phyloP scores from a whole-genome alignment of 2,113 vertebrate species.

The Gobio gobio region DNA sequence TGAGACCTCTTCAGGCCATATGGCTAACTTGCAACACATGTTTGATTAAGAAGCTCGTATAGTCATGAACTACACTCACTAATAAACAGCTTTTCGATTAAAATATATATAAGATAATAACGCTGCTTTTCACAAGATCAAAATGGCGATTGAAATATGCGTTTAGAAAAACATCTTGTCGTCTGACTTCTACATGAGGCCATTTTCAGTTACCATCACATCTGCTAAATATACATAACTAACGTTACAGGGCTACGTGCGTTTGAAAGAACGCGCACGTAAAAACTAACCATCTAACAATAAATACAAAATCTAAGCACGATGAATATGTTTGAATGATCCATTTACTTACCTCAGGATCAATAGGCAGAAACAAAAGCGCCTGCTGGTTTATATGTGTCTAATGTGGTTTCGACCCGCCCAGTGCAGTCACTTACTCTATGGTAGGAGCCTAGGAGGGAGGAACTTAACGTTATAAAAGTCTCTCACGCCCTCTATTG shows the following conservation, averaged over 20 bases:
- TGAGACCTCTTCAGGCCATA: neutral
- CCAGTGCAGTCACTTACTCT: neutral
- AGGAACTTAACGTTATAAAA: neutral
- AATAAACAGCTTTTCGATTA: neutral
- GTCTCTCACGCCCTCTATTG: constrained; percentile 4
- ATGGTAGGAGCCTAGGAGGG: neutral
- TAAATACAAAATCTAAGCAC: neutral
- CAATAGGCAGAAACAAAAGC: neutral
- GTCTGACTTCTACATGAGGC: neutral
- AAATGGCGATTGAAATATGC: neutral
- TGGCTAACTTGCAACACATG: neutral
- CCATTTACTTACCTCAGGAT: constrained; percentile 24
- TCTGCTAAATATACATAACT: neutral
- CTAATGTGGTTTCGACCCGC: neutral
- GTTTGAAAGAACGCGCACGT: neutral
- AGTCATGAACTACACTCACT: neutral
- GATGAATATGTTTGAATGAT: neutral
- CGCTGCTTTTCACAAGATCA: neutral
- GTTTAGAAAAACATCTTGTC: neutral
- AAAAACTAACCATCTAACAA: neutral
- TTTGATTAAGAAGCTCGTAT: neutral
- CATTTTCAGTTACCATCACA: constrained; percentile 1
- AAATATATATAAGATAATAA: neutral
- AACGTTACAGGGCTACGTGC: neutral
- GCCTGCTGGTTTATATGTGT: constrained; percentile 7